Evolutionary conservation across 23 tunicate genomes (phyloP).

Genomic region (Styela plicata): DNA sequence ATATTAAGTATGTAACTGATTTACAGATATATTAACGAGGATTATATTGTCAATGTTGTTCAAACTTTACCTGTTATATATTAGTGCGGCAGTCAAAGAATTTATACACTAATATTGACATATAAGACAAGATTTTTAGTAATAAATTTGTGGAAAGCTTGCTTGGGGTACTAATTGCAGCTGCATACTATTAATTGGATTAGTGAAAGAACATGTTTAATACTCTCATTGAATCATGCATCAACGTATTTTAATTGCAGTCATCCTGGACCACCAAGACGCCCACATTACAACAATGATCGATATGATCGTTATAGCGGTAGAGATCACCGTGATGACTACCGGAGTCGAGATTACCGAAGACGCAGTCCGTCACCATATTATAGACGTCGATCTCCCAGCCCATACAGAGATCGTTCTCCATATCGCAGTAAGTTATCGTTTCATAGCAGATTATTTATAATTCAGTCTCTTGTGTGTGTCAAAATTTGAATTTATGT

Average conservation of each 20-base stretch:
- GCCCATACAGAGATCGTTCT: conserved; percentile 67
- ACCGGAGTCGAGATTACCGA: conserved; percentile 48
- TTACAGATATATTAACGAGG: no score
- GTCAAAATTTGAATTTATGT: not conserved
- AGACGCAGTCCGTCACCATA: conserved; percentile 68
- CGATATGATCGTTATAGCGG: not conserved
- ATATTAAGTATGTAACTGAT: no score
- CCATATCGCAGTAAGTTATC: conserved; percentile 53
- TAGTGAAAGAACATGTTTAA: no score
- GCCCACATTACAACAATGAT: not conserved
- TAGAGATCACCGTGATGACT: conserved; percentile 59
- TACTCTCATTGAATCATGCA: no score
- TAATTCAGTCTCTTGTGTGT: not conserved
- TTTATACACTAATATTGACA: no score
- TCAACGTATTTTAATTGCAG: not conserved
- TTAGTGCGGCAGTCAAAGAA: no score
- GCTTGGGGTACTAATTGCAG: no score
- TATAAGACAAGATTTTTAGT: no score
- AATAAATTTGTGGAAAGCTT: not conserved
- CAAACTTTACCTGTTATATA: no score
- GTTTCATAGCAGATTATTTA: no score
- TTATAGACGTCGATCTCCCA: conserved; percentile 48
- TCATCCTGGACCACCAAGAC: conserved; percentile 19
- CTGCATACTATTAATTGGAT: no score
- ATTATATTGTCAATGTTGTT: no score